Conservation (phyloP, 1,140 invertebrate species). For the Nylanderia fulva region DNA sequence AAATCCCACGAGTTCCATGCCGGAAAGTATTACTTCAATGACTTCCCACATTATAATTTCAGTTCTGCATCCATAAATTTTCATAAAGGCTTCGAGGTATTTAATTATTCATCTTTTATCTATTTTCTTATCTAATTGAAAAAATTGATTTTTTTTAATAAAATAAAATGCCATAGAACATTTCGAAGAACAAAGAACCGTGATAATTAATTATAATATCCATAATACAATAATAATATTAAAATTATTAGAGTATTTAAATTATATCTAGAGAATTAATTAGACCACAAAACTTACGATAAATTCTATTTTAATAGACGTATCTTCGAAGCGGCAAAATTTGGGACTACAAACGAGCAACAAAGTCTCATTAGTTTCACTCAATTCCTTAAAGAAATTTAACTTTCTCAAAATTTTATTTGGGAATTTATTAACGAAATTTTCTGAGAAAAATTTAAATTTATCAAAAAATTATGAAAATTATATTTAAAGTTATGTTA, state of each 20-base stretch:
- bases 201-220: no score
- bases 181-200: no score
- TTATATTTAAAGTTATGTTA: neutral
- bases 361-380: neutral
- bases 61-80: slow-evolving; percentile 47
- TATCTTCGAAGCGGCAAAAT: neutral
- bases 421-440: neutral
- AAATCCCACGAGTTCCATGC: slow-evolving; percentile 62
- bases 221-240: no score
- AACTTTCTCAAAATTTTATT: neutral
- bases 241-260: no score
- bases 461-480: neutral
- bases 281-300: no score
- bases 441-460: neutral
- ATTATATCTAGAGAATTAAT: no score
- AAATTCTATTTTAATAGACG: neutral
- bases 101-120: slow-evolving; percentile 11
- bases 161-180: neutral
- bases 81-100: neutral
- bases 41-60: slow-evolving; percentile 70
- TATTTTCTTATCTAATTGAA: neutral
- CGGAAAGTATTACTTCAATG: slow-evolving; percentile 63
- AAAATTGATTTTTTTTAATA: neutral
- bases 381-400: neutral
- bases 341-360: neutral